Base-by-base conservation (phyloP, 2,888 invertebrate species). In the Lutraria lutraria region DNA sequence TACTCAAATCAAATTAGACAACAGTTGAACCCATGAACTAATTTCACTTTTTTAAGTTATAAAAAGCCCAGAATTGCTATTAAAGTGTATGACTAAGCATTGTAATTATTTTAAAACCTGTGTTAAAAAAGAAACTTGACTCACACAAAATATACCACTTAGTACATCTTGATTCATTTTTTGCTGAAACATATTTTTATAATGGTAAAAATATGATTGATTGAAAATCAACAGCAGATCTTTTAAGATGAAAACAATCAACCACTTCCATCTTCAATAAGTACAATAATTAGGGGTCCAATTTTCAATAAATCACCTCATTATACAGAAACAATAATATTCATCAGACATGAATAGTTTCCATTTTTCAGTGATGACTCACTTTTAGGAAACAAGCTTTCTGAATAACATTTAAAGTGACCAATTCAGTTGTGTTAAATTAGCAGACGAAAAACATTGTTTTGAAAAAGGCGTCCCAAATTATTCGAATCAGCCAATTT, bases 241-340 rank as follows among this genome's bases (percentile, higher is more conserved):
- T 68, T 13, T n/a, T 25, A 25, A 68, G 25, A 25, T 68, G 25
- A 25, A 68, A 60, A 60, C 60, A 60, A 60, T 60, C 60, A 21
- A 21, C n/a, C 4, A 60, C 60, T n/a, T 60, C 21, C 60, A 60
- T 60, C 60, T 60, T n/a, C n/a, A n/a, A 60, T 16, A n/a, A 21
- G 60, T 21, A 60, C 60, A 68, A 68, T 25, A 25, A 68, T 68
- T 68, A 43, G 43, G 43, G 63, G 25, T 68, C 25, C 63, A 68
- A 25, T 68, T 68, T 68, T 21, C 63, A 68, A 68, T 68, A 68
- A 25, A 68, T 25, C 63, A n/a, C 25, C 25, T 68, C 63, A 25
- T 68, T 68, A 68, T 25, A 68, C 25, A 68, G 63, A 68, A 68
- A 68, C 63, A 68, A 68, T 68, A 21, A 68, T 68, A 25, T 68